A percentile compares a stretch with the other conserved stretches of the same genome.
Conservation (phyloP, 2,888 invertebrate genomes). For the Apoderus coryli region DNA sequence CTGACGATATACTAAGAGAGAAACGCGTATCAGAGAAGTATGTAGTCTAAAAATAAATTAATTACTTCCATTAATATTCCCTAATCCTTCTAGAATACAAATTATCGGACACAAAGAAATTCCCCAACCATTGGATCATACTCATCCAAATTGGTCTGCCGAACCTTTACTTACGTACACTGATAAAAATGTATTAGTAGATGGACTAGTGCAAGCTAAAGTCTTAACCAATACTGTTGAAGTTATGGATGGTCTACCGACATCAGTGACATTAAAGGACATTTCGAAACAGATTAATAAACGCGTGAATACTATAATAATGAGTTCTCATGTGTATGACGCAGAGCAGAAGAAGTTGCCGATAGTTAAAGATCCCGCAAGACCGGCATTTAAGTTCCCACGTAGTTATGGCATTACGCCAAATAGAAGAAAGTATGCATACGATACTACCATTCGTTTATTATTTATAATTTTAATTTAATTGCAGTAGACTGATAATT, state of each 20-base stretch:
- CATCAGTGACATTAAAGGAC: conserved; percentile 37
- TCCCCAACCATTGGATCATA: conserved; percentile 36
- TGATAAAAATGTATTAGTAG: conserved; percentile 48
- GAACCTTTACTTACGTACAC: conserved; percentile 43
- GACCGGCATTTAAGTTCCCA: conserved; percentile 58
- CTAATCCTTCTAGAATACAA: conserved; percentile 23
- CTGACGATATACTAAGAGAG: conserved; percentile 41
- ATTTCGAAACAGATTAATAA: conserved; percentile 39
- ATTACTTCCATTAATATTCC: conserved; percentile 6
- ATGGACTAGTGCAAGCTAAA: conserved; percentile 66
- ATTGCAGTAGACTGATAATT: conserved; percentile 47
- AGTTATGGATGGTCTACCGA: conserved; percentile 45
- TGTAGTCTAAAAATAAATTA: conserved; percentile 2
- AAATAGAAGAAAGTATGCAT: conserved; percentile 32
- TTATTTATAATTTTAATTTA: conserved; percentile 6
- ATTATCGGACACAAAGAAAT: conserved; percentile 34
- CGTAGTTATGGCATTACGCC: conserved; percentile 62
- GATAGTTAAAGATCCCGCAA: conserved; percentile 49
- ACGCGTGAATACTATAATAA: conserved; percentile 46
- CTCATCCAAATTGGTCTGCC: conserved; percentile 52
- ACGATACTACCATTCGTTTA: conserved; percentile 5
- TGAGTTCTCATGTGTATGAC: conserved; percentile 57
- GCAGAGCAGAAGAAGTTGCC: conserved; percentile 65
- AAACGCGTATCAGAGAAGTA: conserved; percentile 26
- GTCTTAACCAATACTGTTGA: conserved; percentile 65